Evolutionary conservation across 2,113 vertebrate species (phyloP).

Genomic region (Scopus umbretta): DNA sequence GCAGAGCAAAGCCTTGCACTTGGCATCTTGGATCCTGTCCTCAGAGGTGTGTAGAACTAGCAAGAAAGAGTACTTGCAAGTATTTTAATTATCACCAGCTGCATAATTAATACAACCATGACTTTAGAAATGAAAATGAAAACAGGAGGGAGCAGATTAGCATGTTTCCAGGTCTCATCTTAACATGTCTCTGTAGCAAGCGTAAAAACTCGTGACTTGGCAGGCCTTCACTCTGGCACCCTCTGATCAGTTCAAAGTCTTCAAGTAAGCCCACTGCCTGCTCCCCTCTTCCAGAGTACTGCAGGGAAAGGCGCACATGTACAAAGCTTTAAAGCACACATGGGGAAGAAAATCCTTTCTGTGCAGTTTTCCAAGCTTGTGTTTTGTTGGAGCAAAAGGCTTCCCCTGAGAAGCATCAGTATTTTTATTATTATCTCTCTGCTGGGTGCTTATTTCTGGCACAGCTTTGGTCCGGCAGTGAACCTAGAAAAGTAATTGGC

Average conservation of each 20-base stretch:
- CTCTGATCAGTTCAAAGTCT: background rate
- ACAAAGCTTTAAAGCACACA: background rate
- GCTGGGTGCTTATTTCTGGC: background rate
- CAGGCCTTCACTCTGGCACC: background rate
- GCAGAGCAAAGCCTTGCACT: constrained; percentile 56
- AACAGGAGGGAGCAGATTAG: background rate
- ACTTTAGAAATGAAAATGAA: background rate
- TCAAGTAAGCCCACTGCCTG: background rate
- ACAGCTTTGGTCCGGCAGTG: background rate
- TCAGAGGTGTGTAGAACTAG: constrained; percentile 60
- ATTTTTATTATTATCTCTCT: background rate
- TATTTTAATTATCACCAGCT: background rate
- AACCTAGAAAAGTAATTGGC: background rate
- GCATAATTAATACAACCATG: background rate
- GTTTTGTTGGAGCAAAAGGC: background rate
- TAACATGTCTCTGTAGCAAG: background rate
- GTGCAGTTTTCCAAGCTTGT: background rate
- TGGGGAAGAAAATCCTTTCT: background rate
- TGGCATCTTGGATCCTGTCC: constrained; percentile 66
- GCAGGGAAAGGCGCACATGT: background rate
- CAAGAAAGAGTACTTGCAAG: background rate
- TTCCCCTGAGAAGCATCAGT: background rate
- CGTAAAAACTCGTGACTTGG: background rate
- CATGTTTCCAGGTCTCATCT: background rate
- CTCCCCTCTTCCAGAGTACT: background rate